Evolutionary conservation across 2,797 vertebrate genomes (phyloP).

Genomic region (Paratrypauchen microcephalus): DNA sequence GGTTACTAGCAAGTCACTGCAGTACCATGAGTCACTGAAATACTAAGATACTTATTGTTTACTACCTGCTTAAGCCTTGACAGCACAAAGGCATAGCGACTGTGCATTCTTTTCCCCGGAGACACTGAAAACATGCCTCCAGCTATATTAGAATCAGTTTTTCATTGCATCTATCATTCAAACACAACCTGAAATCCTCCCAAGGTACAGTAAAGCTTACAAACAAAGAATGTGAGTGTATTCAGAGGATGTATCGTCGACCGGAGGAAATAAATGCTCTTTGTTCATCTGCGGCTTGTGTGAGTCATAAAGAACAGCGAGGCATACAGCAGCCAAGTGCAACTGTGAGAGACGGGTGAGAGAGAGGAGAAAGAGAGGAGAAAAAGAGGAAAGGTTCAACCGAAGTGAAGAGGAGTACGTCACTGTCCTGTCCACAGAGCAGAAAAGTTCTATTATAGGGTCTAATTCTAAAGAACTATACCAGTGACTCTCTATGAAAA

Average conservation of each 20-base stretch:
- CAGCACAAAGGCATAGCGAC: too few relatives aligned
- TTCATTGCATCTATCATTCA: neutral
- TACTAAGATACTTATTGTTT: neutral
- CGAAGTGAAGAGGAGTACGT: neutral
- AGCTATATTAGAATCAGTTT: neutral
- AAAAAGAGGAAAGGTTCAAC: neutral
- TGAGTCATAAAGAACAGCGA: constrained; percentile 11
- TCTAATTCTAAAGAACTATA: too few relatives aligned
- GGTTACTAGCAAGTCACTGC: too few relatives aligned
- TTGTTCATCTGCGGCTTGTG: constrained; percentile 1
- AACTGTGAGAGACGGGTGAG: neutral
- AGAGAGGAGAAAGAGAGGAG: neutral
- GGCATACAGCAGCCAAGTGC: neutral
- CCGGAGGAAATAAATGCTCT: neutral
- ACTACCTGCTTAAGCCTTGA: neutral
- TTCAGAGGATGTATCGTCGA: constrained; percentile 1
- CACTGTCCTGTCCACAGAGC: neutral
- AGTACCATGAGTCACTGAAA: too few relatives aligned
- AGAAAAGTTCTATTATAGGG: neutral
- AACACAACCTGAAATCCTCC: neutral
- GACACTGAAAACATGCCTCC: neutral
- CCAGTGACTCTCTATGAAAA: too few relatives aligned
- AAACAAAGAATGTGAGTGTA: neutral
- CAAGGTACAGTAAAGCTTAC: neutral
- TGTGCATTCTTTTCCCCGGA: neutral